Base-by-base conservation (phyloP, 2,888 invertebrate species). In the Ophion ventricosus region DNA sequence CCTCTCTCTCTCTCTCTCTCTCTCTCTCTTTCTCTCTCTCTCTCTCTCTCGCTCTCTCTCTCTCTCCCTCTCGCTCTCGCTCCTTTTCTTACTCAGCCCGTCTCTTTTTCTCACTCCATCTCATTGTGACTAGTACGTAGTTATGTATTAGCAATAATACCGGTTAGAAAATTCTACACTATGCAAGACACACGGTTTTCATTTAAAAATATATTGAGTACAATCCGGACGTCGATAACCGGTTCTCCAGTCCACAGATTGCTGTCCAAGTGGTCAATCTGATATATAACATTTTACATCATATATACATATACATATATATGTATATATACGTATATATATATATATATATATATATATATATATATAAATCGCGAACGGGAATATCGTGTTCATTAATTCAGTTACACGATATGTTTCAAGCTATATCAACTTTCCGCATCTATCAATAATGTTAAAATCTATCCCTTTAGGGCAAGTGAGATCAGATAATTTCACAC, bases 131-230 rank as follows among this genome's bases (percentile, higher is more conserved):
- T 49, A 63, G 61, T 61, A 20, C 26, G 17, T 5, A 63, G 56
- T 74, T 74, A 74, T 61, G 61, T 69, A 78, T 73, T 59, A 76
- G 57, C 66, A n/a, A 75, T 69, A 76, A 64, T 84, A 81, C 84
- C 81, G 82, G 82, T 84, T 84, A 72, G 75, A 75, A 59, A 82
- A 84, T 84, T 82, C 56, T 75, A 25, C n/a, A 25, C 54, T n/a
- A 79, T 49, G 54, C 25, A n/a, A 57, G 73, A 66, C 66, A 75
- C 49, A 76, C 17, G 57, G 49, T 43, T 67, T 80, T 79, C 61
- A 64, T 72, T 72, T 76, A 66, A 84, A 82, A 56, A 72, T 70
- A 78, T 67, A 59, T 63, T 56, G 74, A 57, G 67, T 35, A 43
- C 56, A 63, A 57, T 69, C 29, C 26, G 23, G 80, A 11, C 40